A percentile compares a stretch with the other conserved stretches of the same genome.
phyloP scores from a whole-genome alignment of 2,797 vertebrate genomes.

The Onychomys leucogaster region DNA sequence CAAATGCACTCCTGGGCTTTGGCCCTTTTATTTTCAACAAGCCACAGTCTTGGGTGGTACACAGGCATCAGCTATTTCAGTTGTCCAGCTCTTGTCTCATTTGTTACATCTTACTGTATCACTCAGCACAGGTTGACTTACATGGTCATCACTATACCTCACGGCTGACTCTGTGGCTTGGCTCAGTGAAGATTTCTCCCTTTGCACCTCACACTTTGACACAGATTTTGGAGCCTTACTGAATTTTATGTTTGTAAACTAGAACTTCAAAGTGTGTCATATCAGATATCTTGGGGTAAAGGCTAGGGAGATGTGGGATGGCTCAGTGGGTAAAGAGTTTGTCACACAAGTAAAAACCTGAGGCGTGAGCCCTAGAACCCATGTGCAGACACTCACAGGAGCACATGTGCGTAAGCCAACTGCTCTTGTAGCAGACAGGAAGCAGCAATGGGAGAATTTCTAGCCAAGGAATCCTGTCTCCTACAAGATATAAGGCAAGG shows the following conservation, averaged over 20 bases:
- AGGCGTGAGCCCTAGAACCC: not conserved
- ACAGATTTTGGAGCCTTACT: not conserved
- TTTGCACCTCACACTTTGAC: not conserved
- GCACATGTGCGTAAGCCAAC: not conserved
- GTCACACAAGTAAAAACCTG: not conserved
- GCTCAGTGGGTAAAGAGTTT: not conserved
- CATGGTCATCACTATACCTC: rapidly evolving
- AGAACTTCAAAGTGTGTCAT: not conserved
- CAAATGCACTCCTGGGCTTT: not conserved
- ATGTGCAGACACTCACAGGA: not conserved
- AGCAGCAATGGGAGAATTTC: not conserved
- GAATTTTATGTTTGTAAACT: not conserved
- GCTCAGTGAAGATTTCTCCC: not conserved
- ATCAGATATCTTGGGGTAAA: not conserved
- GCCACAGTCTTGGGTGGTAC: not conserved
- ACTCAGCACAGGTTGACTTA: not conserved
- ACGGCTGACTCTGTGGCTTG: not conserved
- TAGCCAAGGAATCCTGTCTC: not conserved
- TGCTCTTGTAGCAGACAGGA: not conserved
- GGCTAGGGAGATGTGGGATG: not conserved
- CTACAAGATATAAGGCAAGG: not conserved
- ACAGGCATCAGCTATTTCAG: not conserved
- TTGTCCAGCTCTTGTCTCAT: not conserved
- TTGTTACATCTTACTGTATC: not conserved
- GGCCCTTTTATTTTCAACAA: not conserved